Conservation (phyloP, 2,888 invertebrate genomes). For the Hydrotaea diabolus region DNA sequence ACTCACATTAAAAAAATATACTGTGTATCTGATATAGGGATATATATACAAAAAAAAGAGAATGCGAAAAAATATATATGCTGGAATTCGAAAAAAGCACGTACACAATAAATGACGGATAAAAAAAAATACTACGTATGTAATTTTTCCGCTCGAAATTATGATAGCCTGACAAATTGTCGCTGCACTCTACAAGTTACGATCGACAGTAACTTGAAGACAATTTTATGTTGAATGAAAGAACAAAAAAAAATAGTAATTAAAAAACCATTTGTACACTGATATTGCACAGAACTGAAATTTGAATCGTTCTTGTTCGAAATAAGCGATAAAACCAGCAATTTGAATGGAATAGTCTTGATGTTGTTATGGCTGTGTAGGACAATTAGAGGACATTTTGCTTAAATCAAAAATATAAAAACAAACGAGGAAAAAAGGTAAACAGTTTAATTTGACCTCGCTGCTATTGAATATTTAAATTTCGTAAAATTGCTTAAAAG, state of each 20-base stretch:
- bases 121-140: constrained; percentile 12
- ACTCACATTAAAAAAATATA: not conserved
- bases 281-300: not conserved
- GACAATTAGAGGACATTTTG: too few species aligned
- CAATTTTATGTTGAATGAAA: not conserved
- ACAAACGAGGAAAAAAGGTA: too few species aligned
- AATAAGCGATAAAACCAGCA: too few species aligned
- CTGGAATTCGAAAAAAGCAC: constrained; percentile 16
- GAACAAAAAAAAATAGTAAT: not conserved
- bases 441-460: too few species aligned
- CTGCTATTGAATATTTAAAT: too few species aligned
- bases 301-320: not conserved
- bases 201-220: constrained; percentile 1
- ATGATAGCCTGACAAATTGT: not conserved
- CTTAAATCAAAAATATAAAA: too few species aligned
- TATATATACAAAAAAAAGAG: not conserved
- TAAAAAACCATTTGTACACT: not conserved
- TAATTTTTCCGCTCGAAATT: not conserved
- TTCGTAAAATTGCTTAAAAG: too few species aligned
- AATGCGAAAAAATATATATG: not conserved
- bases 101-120: constrained; percentile 2
- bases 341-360: too few species aligned
- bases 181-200: too few species aligned
- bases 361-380: too few species aligned
- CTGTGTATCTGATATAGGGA: constrained; percentile 17